These are phyloP conservation scores for Eurosta solidaginis DNA, from an alignment of 1,140 invertebrate species.

Conservation along the genomic window DNA sequence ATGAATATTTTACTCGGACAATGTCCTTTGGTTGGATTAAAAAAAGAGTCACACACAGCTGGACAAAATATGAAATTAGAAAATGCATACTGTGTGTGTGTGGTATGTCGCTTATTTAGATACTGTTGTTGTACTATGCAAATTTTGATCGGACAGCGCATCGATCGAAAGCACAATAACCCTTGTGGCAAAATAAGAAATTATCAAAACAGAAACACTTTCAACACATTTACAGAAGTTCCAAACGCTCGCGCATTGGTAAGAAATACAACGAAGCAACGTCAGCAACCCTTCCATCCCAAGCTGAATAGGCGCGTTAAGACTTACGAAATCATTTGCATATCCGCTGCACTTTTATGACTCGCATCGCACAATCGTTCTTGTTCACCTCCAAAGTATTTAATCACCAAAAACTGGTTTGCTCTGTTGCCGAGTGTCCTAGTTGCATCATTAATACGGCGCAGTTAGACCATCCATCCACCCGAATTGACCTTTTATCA, in stretches of 20 bases:
- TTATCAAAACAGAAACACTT: background rate
- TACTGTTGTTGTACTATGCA: background rate
- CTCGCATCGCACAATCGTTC: background rate
- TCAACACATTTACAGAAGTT: background rate
- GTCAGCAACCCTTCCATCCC: background rate
- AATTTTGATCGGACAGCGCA: background rate
- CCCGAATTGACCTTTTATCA: constrained; percentile 41
- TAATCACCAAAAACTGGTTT: constrained; percentile 21
- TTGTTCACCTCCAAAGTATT: background rate
- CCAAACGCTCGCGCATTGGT: background rate
- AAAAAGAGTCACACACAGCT: background rate
- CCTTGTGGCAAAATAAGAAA: background rate
- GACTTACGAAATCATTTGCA: constrained; percentile 17
- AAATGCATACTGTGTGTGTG: background rate
- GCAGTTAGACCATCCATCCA: background rate
- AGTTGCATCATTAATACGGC: background rate
- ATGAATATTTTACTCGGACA: background rate
- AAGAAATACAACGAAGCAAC: background rate
- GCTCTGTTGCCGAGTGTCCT: background rate
- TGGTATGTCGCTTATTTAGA: background rate
- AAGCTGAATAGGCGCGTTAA: background rate
- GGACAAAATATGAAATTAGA: constrained; percentile 1
- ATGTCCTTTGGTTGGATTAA: constrained; percentile 13
- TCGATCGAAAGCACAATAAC: background rate
- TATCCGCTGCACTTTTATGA: background rate